Conservation (phyloP, 2,113 vertebrate genomes). For the Muntiacus muntjak region DNA sequence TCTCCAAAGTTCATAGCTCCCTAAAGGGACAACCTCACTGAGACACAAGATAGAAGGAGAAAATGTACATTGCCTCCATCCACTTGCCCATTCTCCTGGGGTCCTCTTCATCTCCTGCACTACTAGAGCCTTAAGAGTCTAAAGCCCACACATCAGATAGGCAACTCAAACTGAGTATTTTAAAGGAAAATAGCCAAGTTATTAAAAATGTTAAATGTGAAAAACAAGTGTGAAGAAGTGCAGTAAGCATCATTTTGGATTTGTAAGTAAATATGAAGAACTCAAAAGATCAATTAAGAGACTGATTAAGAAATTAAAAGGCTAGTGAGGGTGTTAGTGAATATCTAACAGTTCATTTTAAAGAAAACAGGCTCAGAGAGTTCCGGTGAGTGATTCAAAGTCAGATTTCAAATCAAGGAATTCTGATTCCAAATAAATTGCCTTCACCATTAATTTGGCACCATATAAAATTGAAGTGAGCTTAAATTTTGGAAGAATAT, state of each 20-base stretch:
- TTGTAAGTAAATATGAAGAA: neutral
- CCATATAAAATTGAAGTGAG: neutral
- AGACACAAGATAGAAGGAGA: neutral
- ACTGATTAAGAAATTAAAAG: neutral
- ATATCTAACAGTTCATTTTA: neutral
- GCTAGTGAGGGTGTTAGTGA: neutral
- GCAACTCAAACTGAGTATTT: neutral
- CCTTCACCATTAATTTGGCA: neutral
- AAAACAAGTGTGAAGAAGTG: neutral
- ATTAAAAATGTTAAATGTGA: neutral
- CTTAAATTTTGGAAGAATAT: neutral
- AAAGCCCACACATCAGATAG: neutral
- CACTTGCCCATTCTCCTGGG: too few relatives aligned
- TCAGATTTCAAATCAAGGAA: neutral
- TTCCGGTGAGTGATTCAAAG: neutral
- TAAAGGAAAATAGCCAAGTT: neutral
- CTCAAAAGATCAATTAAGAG: neutral
- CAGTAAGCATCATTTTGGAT: neutral
- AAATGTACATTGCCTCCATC: neutral
- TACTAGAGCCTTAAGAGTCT: neutral
- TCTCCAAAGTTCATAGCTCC: neutral
- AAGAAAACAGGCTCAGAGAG: neutral
- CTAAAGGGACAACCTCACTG: neutral
- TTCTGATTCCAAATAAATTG: neutral
- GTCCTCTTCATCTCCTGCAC: neutral